Base-by-base conservation (phyloP, 2,797 vertebrate species). In the Pachyuromys duprasi region DNA sequence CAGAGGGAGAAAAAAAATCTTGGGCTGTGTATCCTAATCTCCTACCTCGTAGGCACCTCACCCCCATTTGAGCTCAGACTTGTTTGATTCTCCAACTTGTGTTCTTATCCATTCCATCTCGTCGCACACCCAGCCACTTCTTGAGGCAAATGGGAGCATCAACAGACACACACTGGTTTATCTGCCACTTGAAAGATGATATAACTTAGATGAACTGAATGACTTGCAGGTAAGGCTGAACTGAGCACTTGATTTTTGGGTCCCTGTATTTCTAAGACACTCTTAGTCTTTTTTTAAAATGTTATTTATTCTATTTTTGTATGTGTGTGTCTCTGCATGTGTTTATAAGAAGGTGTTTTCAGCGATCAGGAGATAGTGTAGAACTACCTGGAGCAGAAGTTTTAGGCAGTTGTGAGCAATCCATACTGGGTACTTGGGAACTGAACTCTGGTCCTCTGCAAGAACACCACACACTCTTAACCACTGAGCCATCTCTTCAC, bases 11-110 rank as follows among this genome's bases (percentile, higher is more conserved):
- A 93, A 49, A 36, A 74, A 92, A 79, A 33, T 49, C 7, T 28
- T n/a, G 31, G 42, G 1, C 1, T 36, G 18, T 8, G 26, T 13
- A 0, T 45, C 33, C 49, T 0, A 33, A 1, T 80, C 24, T 15
- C 28, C 17, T 3, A 31, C 7, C 87, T 31, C 42, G 65, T 12
- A 26, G 62, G 18, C 33, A 15, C 2, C 33, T 39, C 62, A 14
- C 0, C 5, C 15, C 1, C 33, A n/a, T 74, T 80, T 63, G 79
- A 76, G 80, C 13, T 11, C 67, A 75, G n/a, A 1, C 9, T 8
- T 28, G 3, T 20, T 65, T 62, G 63, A 67, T 65, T 28, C 45
- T 86, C 31, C 87, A n/a, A n/a, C 31, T 72, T 15, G 2, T 6
- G 6, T n/a, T 88, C 63, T 95, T 81, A 42, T 55, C 4, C 8